These are phyloP conservation scores for Procavia capensis DNA, from an alignment of 2,113 vertebrate species.

Conservation along the genomic window DNA sequence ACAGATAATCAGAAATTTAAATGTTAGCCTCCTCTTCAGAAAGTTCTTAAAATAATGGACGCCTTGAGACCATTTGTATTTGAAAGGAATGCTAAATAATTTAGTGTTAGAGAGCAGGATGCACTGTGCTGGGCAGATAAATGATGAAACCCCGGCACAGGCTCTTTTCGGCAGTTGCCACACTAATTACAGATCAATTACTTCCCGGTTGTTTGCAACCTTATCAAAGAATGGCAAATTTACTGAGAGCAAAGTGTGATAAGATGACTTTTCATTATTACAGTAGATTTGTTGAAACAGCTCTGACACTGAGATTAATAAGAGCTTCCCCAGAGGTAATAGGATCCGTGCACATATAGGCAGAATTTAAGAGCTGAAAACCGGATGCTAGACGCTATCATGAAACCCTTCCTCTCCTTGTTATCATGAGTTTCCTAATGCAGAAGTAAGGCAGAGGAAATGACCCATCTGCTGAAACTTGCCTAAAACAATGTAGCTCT, in stretches of 20 bases:
- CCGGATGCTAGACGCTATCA: conserved; percentile 66
- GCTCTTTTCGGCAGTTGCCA: conserved; percentile 84
- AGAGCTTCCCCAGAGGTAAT: conserved; percentile 84
- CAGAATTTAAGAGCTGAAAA: conserved; percentile 82
- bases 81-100: conserved; percentile 87
- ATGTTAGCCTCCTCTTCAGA: conserved; percentile 84
- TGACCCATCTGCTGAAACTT: conserved; percentile 67
- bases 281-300: conserved; percentile 88
- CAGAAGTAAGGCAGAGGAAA: conserved; percentile 40
- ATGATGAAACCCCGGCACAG: conserved; percentile 81
- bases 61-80: conserved; percentile 86
- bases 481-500: conserved; percentile 70
- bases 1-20: conserved; percentile 88
- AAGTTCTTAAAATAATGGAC: conserved; percentile 86
- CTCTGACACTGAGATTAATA: conserved; percentile 86
- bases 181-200: conserved; percentile 92
- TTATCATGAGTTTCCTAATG: conserved; percentile 65
- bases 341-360: conserved; percentile 74
- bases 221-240: conserved; percentile 90
- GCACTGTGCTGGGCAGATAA: conserved; percentile 83
- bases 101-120: conserved; percentile 80
- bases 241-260: conserved; percentile 87
- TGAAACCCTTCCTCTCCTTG: conserved; percentile 75
- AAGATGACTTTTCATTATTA: conserved; percentile 89
- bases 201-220: conserved; percentile 87